Evolutionary conservation across 1,140 invertebrate genomes (phyloP).

Genomic region (Aleiodes sp.): DNA sequence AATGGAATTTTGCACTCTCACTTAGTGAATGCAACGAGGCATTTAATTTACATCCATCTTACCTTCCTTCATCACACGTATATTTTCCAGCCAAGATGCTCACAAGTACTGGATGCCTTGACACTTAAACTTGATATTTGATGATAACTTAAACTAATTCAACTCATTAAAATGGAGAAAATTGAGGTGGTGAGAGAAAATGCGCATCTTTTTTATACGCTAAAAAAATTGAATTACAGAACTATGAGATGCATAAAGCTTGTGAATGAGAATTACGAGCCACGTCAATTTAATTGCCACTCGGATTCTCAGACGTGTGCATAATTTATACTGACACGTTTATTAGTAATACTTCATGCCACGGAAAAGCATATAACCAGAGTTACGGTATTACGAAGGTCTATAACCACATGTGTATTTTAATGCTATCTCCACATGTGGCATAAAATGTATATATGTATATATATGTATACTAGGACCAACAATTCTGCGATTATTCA

Average conservation of each 20-base stretch:
- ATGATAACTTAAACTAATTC: neutral
- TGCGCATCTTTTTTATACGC: no score
- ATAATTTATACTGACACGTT: no score
- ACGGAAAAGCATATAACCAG: neutral
- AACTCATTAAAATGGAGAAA: neutral
- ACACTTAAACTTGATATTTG: neutral
- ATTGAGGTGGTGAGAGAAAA: no score
- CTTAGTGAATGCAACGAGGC: neutral
- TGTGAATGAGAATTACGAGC: no score
- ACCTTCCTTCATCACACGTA: neutral
- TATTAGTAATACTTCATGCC: neutral
- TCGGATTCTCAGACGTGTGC: no score
- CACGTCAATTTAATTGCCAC: no score
- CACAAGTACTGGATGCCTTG: neutral
- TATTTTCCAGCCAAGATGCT: neutral
- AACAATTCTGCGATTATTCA: slow-evolving; percentile 30
- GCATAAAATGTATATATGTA: neutral
- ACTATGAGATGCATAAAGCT: no score
- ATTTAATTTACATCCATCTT: neutral
- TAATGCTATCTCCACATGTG: neutral
- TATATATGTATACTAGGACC: neutral
- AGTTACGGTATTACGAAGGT: neutral
- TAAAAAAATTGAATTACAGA: no score
- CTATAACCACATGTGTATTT: neutral
- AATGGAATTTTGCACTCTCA: neutral